Evolutionary conservation across 1,140 invertebrate genomes (phyloP), one percentile per base, ranked within the genome.

Genomic region (Brachionus manjavacas): DNA sequence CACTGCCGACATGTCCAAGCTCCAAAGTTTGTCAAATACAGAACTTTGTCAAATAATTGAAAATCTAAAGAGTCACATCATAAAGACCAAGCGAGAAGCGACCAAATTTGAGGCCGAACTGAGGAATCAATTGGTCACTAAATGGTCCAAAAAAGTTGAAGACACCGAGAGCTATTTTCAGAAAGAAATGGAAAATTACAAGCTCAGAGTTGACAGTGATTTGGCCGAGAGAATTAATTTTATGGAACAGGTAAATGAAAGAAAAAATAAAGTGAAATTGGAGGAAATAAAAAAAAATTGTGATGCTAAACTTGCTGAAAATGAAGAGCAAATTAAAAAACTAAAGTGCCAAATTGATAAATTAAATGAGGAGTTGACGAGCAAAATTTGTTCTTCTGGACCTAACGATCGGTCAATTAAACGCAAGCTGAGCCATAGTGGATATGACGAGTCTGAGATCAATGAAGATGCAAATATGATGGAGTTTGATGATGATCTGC

Each of bases 111-210:
- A 81, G 39, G 16, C 64, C 11, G 79, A 81, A 0, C 16, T 81
- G n/a, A 60, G 79, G 16, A 60, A 46, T 46, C 64, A 41, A 31
- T 68, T 81, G 52, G 79, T 81, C 0, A 46, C 31, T 0, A 60
- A 64, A 16, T 81, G 79, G 79, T 81, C 79, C 9, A 81, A 66
- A 46, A 41, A 46, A 35, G 79, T 81, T 23, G 79, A 81, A 35
- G 79, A 81, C 8, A 68, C 64, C 4, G 79, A 81, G 16, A 16
- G 11, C 3, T 41, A 81, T 68, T 60, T 23, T 64, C 79, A 81
- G 64, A 81, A 81, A 64, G 79, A 81, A 46, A 60, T 81, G 52
- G 20, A 81, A 41, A 46, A 64, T 60, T 68, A 64, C 39, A 60
- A 81, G 23, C 16, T 23, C 3, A 41, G 52, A 14, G 14, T 64